phyloP scores from a whole-genome alignment of 2,888 invertebrate genomes.

The Caenorhabditis afra region DNA sequence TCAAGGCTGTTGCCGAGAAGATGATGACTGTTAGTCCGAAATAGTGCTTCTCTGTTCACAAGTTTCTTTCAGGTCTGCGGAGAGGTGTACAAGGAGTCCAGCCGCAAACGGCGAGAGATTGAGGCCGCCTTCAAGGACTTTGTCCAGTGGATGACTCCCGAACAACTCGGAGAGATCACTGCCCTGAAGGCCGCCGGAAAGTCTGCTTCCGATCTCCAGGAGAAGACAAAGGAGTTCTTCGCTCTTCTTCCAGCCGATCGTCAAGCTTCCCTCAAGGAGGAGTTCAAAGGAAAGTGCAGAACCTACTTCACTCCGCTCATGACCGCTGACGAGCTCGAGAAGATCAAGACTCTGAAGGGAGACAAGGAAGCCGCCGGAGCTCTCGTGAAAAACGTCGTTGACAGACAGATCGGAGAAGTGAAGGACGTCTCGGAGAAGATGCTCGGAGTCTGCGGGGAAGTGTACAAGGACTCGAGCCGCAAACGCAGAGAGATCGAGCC shows the following conservation, averaged over 20 bases:
- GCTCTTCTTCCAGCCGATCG: constrained; percentile 56
- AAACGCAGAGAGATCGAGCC: constrained; percentile 33
- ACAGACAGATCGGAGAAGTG: constrained; percentile 56
- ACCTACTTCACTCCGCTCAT: constrained; percentile 43
- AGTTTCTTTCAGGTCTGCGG: constrained; percentile 27
- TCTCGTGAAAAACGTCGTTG: constrained; percentile 51
- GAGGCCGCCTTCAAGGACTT: constrained; percentile 44
- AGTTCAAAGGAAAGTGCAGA: constrained; percentile 67
- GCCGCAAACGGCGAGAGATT: constrained; percentile 38
- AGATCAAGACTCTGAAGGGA: constrained; percentile 55
- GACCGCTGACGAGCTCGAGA: constrained; percentile 50
- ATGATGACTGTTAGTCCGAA: neutral
- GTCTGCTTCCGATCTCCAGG: constrained; percentile 58
- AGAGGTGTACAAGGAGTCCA: constrained; percentile 42
- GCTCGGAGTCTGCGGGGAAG: constrained; percentile 40
- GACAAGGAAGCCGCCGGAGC: constrained; percentile 53
- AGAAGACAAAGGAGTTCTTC: constrained; percentile 71
- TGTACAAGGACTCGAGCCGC: constrained; percentile 32
- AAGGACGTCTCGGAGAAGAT: constrained; percentile 56
- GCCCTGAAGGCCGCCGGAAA: constrained; percentile 50
- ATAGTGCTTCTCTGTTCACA: neutral
- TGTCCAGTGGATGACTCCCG: constrained; percentile 54
- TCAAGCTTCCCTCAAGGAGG: constrained; percentile 48
- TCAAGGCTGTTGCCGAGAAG: constrained; percentile 37
- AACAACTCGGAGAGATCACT: constrained; percentile 48